Conservation (phyloP, 2,113 vertebrate species). For the Lophius piscatorius region DNA sequence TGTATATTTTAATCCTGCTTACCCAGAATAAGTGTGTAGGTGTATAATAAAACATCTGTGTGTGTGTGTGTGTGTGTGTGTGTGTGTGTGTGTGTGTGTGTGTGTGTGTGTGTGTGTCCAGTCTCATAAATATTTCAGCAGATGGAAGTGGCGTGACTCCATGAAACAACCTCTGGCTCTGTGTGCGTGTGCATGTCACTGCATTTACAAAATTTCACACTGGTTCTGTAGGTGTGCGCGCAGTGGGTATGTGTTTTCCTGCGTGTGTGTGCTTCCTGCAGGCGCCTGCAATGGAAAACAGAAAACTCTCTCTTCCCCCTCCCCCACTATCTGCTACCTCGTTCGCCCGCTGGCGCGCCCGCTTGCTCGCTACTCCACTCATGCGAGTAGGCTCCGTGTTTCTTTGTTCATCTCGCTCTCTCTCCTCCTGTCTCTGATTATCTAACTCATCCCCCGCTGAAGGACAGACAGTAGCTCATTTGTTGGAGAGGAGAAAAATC, state of each 20-base stretch:
- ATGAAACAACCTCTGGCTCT: constrained; percentile 44
- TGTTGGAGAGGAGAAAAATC: not conserved
- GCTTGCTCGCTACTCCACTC: constrained; percentile 25
- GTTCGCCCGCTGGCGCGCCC: constrained; percentile 11
- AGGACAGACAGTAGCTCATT: constrained; percentile 18
- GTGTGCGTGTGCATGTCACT: not conserved
- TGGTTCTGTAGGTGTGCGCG: constrained; percentile 4
- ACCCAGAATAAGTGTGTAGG: constrained; percentile 4
- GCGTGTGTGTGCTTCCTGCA: constrained; percentile 33
- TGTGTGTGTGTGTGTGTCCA: constrained; percentile 35
- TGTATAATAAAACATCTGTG: constrained; percentile 9
- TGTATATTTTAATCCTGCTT: constrained; percentile 30
- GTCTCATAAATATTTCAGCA: constrained; percentile 66
- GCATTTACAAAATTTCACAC: constrained; percentile 7
- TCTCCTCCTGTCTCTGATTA: constrained; percentile 10
- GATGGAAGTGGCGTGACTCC: constrained; percentile 50
- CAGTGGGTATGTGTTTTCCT: not conserved
- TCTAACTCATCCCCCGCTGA: constrained; percentile 27
- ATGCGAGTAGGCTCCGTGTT: not conserved
- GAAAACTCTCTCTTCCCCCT: constrained; percentile 38
- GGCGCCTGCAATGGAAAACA: constrained; percentile 55
- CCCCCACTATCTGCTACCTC: constrained; percentile 46
- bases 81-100: too few species aligned
- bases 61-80: constrained; percentile 6
- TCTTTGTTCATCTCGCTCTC: constrained; percentile 27